Evolutionary conservation across 2,797 vertebrate species (phyloP).

Genomic region (Cetoscarus ocellatus): DNA sequence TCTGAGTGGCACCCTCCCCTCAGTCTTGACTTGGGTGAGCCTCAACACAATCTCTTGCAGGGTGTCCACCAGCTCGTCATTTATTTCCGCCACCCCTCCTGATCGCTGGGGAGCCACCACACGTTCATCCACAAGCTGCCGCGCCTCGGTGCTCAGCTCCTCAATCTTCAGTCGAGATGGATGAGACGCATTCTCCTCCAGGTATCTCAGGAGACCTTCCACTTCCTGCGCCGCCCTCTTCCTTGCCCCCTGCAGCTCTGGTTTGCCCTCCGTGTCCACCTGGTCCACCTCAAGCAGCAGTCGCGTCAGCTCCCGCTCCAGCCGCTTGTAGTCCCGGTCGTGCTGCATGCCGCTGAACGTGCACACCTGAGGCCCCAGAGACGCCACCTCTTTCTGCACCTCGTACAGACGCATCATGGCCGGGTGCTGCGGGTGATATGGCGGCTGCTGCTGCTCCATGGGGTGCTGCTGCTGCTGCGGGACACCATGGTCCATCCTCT

Average conservation of each 20-base stretch:
- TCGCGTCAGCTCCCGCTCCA: constrained; percentile 91
- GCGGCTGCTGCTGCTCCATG: constrained; percentile 78
- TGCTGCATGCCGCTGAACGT: constrained; percentile 93
- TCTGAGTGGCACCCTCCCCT: constrained; percentile 91
- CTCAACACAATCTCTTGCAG: constrained; percentile 92
- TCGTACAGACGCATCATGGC: constrained; percentile 92
- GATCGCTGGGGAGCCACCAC: constrained; percentile 88
- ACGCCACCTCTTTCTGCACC: constrained; percentile 90
- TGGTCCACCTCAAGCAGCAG: constrained; percentile 95
- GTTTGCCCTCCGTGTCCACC: constrained; percentile 93
- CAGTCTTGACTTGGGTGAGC: constrained; percentile 96
- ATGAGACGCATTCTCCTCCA: constrained; percentile 95
- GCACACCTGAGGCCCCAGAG: constrained; percentile 90
- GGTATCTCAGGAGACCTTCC: constrained; percentile 91
- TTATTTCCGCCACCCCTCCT: constrained; percentile 81
- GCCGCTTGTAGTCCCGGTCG: constrained; percentile 92
- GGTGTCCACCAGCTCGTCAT: constrained; percentile 92
- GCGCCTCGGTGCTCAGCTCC: constrained; percentile 89
- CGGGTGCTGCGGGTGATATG: constrained; percentile 89
- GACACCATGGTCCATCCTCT: constrained; percentile 91
- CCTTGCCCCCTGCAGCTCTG: constrained; percentile 91
- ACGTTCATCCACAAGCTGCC: constrained; percentile 88
- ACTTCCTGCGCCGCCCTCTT: constrained; percentile 93
- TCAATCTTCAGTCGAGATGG: constrained; percentile 91
- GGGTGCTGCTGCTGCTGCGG: constrained; percentile 77